Percentiles rank a stretch among this genome's conserved stretches.
Evolutionary conservation across 2,888 invertebrate species (phyloP).

Genomic region (Apantesis nais): DNA sequence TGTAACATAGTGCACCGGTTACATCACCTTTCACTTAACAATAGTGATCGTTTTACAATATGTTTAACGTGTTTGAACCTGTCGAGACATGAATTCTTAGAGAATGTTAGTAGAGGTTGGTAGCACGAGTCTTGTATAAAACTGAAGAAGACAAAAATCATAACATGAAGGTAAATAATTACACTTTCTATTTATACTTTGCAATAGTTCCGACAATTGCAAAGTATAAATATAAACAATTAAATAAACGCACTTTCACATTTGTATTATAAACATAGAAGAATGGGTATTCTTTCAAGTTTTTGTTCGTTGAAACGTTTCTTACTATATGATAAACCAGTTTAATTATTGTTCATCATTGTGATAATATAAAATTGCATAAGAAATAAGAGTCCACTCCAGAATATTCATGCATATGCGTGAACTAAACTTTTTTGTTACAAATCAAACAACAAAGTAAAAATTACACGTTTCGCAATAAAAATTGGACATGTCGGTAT

Average conservation of each 20-base stretch:
- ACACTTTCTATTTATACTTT: too few species aligned
- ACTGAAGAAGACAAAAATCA: background rate
- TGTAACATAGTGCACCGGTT: background rate
- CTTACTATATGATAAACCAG: too few species aligned
- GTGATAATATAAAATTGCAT: too few species aligned
- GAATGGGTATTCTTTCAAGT: too few species aligned
- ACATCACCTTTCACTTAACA: background rate
- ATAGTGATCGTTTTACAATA: background rate
- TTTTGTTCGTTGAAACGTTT: too few species aligned
- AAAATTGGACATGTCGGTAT: background rate
- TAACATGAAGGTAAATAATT: background rate
- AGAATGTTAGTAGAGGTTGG: background rate
- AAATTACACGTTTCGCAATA: background rate
- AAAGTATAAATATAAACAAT: too few species aligned
- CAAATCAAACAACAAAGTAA: background rate
- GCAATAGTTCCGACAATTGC: too few species aligned
- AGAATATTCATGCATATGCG: too few species aligned
- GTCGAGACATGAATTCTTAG: background rate
- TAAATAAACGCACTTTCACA: too few species aligned
- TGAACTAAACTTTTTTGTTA: background rate
- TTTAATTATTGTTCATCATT: too few species aligned
- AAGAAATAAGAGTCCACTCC: too few species aligned
- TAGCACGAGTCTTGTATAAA: background rate
- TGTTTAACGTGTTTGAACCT: background rate
- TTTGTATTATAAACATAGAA: too few species aligned